Base-by-base conservation (phyloP, 2,797 vertebrate genomes). In the Lagocephalus sceleratus region DNA sequence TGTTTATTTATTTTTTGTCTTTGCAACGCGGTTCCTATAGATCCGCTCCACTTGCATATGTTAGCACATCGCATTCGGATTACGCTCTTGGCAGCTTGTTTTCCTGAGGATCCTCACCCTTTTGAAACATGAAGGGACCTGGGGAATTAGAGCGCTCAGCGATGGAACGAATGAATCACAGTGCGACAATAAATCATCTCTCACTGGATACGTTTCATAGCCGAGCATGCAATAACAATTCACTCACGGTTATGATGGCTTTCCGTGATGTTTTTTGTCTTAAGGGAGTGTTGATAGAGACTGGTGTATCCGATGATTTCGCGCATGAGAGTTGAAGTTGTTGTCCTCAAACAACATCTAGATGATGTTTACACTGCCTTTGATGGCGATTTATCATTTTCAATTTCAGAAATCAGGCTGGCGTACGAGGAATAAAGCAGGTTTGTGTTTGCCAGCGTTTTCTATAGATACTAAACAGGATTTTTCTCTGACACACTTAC, bases 1-100 rank as follows among this genome's bases (percentile, higher is more conserved):
- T 3, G 3, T 26, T 3, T 29, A 9, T 29, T 50, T 52, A 22
- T 70, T 50, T 52, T 74, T 79, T 75, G 63, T 82, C 55, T 75
- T 44, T 9, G 54, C 66, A 47, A 56, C 42, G 20, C 19, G 26
- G 71, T 49, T 60, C 70, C 72, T 75, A 78, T 76, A 73, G 75
- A 83, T 51, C 66, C 85, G 74, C 60, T 43, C 59, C 8, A 1
- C 60, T 73, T 15, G 64, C 64, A 75, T 71, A 57, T 79, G 83
- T 83, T 81, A 78, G 74, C 73, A 71, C 42, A 68, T 74, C 53
- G 72, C 68, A 65, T 78, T 84, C 74, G 82, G 75, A 85, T 82
- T 66, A 74, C 46, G 46, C 70, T 65, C 50, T 57, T 71, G 80
- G 68, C 72, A 57, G 39, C 9, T 25, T 42, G 67, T 57, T 61